A percentile compares a stretch with the other conserved stretches of the same genome.
Conservation (phyloP, 2,888 invertebrate species). For the Carterocephalus palaemon region DNA sequence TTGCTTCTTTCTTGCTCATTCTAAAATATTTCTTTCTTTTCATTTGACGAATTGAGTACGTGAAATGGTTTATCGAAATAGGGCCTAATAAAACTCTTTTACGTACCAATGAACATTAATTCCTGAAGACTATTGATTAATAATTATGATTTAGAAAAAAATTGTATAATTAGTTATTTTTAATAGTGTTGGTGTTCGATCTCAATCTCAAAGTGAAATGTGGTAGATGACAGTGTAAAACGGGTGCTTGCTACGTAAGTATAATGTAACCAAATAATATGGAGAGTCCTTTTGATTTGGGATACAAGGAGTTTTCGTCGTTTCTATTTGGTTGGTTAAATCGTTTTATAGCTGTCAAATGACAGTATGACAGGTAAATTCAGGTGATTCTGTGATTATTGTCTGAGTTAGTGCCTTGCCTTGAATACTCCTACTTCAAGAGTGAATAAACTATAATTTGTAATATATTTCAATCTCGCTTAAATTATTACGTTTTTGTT, state of each 20-base stretch:
- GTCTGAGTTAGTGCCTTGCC: conserved; percentile 37
- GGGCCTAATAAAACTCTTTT: conserved; percentile 44
- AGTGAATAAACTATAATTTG: conserved; percentile 31
- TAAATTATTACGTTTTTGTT: conserved; percentile 19
- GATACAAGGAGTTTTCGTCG: conserved; percentile 20
- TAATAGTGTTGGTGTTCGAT: conserved; percentile 53
- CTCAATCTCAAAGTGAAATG: conserved; percentile 63
- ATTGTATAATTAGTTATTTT: conserved; percentile 45
- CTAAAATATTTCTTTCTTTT: conserved; percentile 48
- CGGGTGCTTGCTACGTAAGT: conserved; percentile 69
- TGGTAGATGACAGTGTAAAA: conserved; percentile 75
- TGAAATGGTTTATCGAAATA: conserved; percentile 53
- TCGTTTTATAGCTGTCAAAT: conserved; percentile 37
- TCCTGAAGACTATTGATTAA: conserved; percentile 43
- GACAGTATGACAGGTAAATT: conserved; percentile 39
- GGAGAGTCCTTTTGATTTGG: conserved; percentile 32
- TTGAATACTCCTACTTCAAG: conserved; percentile 21
- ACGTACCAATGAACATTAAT: conserved; percentile 41
- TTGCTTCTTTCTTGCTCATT: conserved; percentile 36
- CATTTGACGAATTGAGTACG: conserved; percentile 49
- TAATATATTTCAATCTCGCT: conserved; percentile 12
- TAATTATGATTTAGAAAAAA: conserved; percentile 38
- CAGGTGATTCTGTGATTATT: conserved; percentile 33
- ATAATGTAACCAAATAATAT: conserved; percentile 53
- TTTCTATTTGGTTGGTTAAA: conserved; percentile 47